Evolutionary conservation across 2,888 invertebrate genomes (phyloP).

Genomic region (Dermolepida albohirtum): DNA sequence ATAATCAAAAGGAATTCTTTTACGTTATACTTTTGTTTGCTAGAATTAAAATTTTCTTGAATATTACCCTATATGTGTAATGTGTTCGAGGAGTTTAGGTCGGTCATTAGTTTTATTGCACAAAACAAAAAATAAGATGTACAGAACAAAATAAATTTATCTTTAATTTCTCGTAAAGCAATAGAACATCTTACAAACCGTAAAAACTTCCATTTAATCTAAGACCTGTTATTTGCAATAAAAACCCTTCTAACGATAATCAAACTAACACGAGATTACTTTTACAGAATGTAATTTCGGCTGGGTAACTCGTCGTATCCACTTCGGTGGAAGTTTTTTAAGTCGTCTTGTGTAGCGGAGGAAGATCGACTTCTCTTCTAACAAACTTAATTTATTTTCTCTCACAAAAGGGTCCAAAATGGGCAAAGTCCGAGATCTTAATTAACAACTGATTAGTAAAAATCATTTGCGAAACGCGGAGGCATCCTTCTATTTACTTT

Average conservation of each 20-base stretch:
- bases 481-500: too few species aligned
- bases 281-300: constrained; percentile 35
- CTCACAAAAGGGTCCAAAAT: constrained; percentile 26
- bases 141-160: constrained; percentile 6
- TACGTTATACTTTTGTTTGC: too few species aligned
- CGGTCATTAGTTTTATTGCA: too few species aligned
- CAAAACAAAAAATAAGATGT: too few species aligned
- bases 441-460: constrained; percentile 43
- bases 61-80: too few species aligned
- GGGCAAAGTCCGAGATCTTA: constrained; percentile 32
- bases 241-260: constrained; percentile 34
- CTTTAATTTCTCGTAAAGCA: constrained; percentile 22
- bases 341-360: constrained; percentile 22
- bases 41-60: too few species aligned
- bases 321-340: constrained; percentile 19
- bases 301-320: neutral
- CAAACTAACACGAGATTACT: constrained; percentile 37
- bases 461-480: constrained; percentile 21
- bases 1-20: too few species aligned
- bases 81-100: too few species aligned
- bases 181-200: neutral
- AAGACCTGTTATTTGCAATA: constrained; percentile 27
- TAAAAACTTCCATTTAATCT: constrained; percentile 35
- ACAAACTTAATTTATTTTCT: constrained; percentile 35
- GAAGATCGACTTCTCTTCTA: constrained; percentile 33